Base-by-base conservation (phyloP, 2,113 vertebrate genomes). In the Canis aureus region DNA sequence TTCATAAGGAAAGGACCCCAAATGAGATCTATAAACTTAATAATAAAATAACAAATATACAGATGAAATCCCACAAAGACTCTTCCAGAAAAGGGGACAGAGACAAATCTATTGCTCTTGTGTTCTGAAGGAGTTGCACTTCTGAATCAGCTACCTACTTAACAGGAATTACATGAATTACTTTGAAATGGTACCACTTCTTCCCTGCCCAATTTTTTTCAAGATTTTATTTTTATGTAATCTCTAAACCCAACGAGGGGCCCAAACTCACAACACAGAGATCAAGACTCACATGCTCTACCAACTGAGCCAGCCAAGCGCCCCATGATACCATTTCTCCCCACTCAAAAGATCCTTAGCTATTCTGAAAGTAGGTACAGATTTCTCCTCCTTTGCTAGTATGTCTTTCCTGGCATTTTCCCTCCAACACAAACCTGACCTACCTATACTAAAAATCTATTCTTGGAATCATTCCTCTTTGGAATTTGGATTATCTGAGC, bases 391-490 rank as follows among this genome's bases (percentile, higher is more conserved):
- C 64, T 35, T 81, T 73, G 76, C 78, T 66, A 62, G 67, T 79
- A 85, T 43, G 60, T 76, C 32, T 80, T 93, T 89, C 82, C 81
- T 92, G 71, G 38, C 38, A 92, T 53, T 67, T 62, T 29, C 17
- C 25, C 64, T 73, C 35, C 20, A 85, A 78, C 27, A 95, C 25
- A 85, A 89, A 82, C 19, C 57, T 93, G 69, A 91, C 25, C 91
- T 62, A 82, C 13, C 67, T 57, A 66, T 51, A 96, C 35, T 92
- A 96, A 97, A 94, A 93, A 79, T 66, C 32, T 89, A 66, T 73
- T 82, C 49, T 67, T 93, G 35, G 23, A 55, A 57, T 91, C 87
- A 71, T 22, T 94, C 78, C 25, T 92, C 43, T 17, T 94, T 96
- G 60, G 35, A 93, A 95, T 3, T 92, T 35, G 60, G 55, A 85